phyloP scores from a whole-genome alignment of 2,113 vertebrate genomes.

The Dasyurus viverrinus region DNA sequence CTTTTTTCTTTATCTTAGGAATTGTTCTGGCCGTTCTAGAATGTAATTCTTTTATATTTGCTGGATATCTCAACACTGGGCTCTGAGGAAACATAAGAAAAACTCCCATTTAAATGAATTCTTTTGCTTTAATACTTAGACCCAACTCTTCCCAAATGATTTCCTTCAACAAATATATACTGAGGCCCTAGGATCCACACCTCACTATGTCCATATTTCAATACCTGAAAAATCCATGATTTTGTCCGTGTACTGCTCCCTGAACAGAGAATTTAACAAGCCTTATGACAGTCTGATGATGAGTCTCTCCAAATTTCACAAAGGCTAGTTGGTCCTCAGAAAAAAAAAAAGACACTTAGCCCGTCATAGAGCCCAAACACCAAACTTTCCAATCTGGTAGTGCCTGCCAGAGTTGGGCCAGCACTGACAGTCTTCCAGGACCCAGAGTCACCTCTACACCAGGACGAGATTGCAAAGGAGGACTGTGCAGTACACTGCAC shows the following conservation, averaged over 20 bases:
- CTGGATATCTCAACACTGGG: conserved; percentile 51
- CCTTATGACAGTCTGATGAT: not conserved
- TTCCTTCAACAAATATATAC: not conserved
- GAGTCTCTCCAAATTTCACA: not conserved
- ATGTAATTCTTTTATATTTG: conserved; percentile 29
- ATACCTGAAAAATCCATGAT: not conserved
- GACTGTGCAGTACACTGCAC: not conserved
- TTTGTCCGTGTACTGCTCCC: not conserved
- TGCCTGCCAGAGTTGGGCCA: not conserved
- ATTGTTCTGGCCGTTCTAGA: not conserved
- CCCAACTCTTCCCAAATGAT: not conserved
- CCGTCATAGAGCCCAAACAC: not conserved
- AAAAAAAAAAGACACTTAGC: not conserved
- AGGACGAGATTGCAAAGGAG: not conserved
- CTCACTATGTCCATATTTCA: not conserved
- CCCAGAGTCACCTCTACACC: not conserved
- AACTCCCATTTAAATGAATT: not conserved
- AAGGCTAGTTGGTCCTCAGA: not conserved
- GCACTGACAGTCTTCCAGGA: not conserved
- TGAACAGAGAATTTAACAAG: not conserved
- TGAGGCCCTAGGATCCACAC: not conserved
- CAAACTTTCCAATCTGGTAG: not conserved
- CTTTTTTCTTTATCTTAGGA: conserved; percentile 28
- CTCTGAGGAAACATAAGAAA: conserved; percentile 41
- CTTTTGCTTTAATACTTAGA: not conserved